Conservation (phyloP, 1,140 invertebrate species). For the Drosophila tani region DNA sequence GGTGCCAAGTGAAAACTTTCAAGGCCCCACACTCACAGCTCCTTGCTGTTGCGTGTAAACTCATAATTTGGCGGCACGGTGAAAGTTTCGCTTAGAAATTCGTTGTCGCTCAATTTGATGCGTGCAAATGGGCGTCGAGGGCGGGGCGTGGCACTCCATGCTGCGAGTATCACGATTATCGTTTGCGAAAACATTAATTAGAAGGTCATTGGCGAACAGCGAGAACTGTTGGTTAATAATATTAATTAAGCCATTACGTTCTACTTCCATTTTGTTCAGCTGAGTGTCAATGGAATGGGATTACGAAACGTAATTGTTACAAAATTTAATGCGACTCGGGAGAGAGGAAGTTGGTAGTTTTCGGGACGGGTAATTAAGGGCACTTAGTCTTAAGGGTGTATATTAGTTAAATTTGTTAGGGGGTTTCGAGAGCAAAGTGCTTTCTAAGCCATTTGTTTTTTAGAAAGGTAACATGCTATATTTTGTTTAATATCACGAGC, state of each 20-base stretch:
- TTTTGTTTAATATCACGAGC: background rate
- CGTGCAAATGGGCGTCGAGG: constrained; percentile 29
- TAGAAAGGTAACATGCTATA: background rate
- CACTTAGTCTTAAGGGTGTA: constrained; percentile 4
- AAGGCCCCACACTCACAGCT: constrained; percentile 31
- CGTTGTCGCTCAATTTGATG: constrained; percentile 72
- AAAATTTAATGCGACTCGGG: constrained; percentile 27
- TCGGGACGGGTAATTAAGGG: constrained; percentile 5
- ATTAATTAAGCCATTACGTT: constrained; percentile 70
- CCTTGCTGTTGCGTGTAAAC: constrained; percentile 61
- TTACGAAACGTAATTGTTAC: constrained; percentile 36
- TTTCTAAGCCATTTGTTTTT: background rate
- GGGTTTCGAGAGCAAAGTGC: background rate
- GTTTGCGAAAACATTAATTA: constrained; percentile 65
- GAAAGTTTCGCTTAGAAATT: constrained; percentile 58
- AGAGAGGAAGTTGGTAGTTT: background rate
- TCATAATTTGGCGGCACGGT: constrained; percentile 61
- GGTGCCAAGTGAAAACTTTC: constrained; percentile 56
- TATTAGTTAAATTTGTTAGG: background rate
- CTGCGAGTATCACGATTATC: constrained; percentile 44
- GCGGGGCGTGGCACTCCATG: constrained; percentile 27
- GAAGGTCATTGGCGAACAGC: constrained; percentile 57
- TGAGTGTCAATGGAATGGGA: constrained; percentile 30
- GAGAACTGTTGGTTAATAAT: constrained; percentile 58
- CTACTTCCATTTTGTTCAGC: constrained; percentile 33